Percentiles rank a stretch among this genome's conserved stretches.
phyloP scores from a whole-genome alignment of 2,113 vertebrate genomes.

The Ctenodactylus gundi region DNA sequence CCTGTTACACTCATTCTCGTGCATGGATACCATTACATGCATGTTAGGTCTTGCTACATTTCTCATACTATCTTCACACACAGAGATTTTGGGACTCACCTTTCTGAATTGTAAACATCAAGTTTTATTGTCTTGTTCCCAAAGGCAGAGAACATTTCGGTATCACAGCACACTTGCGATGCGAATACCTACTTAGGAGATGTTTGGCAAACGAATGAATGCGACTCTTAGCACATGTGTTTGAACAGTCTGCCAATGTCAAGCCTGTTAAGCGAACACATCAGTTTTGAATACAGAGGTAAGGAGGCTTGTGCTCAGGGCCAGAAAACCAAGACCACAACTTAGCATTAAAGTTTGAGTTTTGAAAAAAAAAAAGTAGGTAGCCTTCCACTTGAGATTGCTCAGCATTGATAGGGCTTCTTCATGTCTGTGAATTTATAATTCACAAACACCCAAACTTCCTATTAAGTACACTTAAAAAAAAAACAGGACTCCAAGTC shows the following conservation, averaged over 20 bases:
- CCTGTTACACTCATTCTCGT: too few relatives aligned
- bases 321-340: not conserved
- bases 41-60: too few relatives aligned
- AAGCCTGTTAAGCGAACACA: not conserved
- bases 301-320: not conserved
- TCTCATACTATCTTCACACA: accelerated
- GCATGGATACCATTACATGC: accelerated
- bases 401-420: not conserved
- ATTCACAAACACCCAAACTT: not conserved
- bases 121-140: constrained; percentile 32
- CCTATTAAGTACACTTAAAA: not conserved
- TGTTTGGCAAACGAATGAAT: not conserved
- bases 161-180: not conserved
- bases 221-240: not conserved
- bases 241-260: not conserved
- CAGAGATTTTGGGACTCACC: not conserved
- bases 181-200: constrained; percentile 56
- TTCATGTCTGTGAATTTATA: not conserved
- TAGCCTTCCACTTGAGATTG: not conserved
- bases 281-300: not conserved
- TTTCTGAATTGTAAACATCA: not conserved
- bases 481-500: not conserved
- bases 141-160: constrained; percentile 16
- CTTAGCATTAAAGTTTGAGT: constrained; percentile 29
- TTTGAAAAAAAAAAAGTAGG: not conserved